phyloP scores from a whole-genome alignment of 2,888 invertebrate genomes.

The Cremastinae sp. region DNA sequence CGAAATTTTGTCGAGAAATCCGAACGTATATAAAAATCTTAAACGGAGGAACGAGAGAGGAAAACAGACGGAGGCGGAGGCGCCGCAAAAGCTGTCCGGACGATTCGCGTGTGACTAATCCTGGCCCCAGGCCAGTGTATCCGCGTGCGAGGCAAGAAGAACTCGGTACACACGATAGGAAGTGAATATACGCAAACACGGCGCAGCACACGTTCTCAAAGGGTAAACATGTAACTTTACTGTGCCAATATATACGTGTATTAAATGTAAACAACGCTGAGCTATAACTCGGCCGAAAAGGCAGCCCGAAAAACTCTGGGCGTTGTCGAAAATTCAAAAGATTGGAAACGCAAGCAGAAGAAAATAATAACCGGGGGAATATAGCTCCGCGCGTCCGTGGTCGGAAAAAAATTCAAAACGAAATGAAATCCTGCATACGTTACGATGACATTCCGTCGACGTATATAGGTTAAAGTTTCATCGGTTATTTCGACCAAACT shows the following conservation, averaged over 20 bases:
- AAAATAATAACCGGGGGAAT: too few relatives aligned
- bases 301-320: too few relatives aligned
- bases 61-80: slow-evolving; percentile 32
- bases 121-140: slow-evolving; percentile 67
- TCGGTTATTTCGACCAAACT: slow-evolving; percentile 3
- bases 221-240: slow-evolving; percentile 44
- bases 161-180: slow-evolving; percentile 35
- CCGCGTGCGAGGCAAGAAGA: slow-evolving; percentile 41
- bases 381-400: too few relatives aligned
- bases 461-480: slow-evolving; percentile 9
- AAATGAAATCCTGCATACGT: too few relatives aligned
- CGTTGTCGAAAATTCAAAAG: too few relatives aligned
- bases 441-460: too few relatives aligned
- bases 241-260: slow-evolving; percentile 20
- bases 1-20: slow-evolving; percentile 3
- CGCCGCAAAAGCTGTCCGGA: slow-evolving; percentile 47
- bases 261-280: slow-evolving; percentile 32
- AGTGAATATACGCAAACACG: slow-evolving; percentile 40
- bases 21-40: slow-evolving; percentile 21
- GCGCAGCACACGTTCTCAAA: slow-evolving; percentile 45
- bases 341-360: too few relatives aligned
- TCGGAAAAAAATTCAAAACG: too few relatives aligned
- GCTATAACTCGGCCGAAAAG: too few relatives aligned
- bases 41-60: neutral
- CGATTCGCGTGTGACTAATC: slow-evolving; percentile 69